A percentile compares a stretch with the other conserved stretches of the same genome.
These are phyloP conservation scores for Camponotus fellah DNA, from an alignment of 2,888 invertebrate species.

Conservation along the genomic window DNA sequence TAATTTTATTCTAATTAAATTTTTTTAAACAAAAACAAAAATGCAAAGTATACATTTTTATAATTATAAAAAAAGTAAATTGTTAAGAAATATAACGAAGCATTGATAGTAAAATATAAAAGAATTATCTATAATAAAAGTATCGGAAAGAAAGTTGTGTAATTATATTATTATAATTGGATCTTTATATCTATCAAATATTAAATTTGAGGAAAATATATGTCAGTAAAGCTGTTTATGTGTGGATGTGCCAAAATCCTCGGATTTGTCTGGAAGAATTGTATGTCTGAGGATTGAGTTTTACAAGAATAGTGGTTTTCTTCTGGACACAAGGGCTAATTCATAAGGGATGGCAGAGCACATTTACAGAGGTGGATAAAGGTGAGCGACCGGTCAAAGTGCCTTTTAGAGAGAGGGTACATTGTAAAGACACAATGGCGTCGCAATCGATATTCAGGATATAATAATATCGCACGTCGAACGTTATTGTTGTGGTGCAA, in stretches of 20 bases:
- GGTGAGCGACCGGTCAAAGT: conserved; percentile 56
- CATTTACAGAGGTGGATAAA: not conserved
- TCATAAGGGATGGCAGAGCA: not conserved
- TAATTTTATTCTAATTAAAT: not conserved
- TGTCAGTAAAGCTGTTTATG: not conserved
- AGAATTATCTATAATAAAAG: not conserved
- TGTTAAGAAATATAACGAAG: not conserved
- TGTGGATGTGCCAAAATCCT: not conserved
- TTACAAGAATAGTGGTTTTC: not conserved
- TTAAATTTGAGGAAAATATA: not conserved
- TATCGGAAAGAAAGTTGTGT: not conserved
- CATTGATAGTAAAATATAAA: not conserved
- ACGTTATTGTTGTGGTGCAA: not conserved
- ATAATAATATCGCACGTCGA: not conserved
- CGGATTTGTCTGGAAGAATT: not conserved
- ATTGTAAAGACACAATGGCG: conserved; percentile 23
- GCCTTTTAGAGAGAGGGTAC: conserved; percentile 29
- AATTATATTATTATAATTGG: not conserved
- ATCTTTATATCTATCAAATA: not conserved
- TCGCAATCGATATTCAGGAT: conserved; percentile 38
- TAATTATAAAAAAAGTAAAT: not conserved
- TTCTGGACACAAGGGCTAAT: conserved; percentile 18
- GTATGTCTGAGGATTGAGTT: not conserved
- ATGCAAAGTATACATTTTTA: not conserved
- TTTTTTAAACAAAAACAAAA: not conserved